Evolutionary conservation across 1,140 invertebrate genomes (phyloP).

Genomic region (Leptopilina boulardi): DNA sequence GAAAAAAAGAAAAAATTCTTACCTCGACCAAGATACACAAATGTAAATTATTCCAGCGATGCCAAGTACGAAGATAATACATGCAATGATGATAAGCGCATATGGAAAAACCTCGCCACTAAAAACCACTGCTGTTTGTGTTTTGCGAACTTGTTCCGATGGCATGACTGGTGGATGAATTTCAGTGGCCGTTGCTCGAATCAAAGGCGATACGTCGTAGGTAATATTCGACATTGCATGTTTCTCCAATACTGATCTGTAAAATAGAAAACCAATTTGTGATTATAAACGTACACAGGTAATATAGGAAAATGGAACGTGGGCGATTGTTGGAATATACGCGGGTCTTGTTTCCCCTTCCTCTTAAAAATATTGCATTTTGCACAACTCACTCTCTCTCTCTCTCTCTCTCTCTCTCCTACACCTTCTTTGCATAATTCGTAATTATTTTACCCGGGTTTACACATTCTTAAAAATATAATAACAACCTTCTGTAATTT

Average conservation of each 20-base stretch:
- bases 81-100: conserved; percentile 90
- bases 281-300: neutral
- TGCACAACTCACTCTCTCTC: neutral
- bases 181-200: conserved; percentile 81
- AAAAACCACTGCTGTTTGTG: conserved; percentile 79
- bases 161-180: conserved; percentile 81
- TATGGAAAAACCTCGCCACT: conserved; percentile 89
- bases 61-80: conserved; percentile 90
- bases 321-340: neutral
- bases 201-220: conserved; percentile 79
- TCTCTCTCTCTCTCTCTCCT: neutral
- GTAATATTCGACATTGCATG: conserved; percentile 80
- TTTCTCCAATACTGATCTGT: conserved; percentile 78
- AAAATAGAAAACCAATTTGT: conserved; percentile 49
- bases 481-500: neutral
- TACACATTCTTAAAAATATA: neutral
- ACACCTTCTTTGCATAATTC: conserved; percentile 2
- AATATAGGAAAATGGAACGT: neutral
- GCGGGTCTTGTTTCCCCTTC: neutral
- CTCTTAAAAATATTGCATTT: too few species aligned
- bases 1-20: conserved; percentile 56
- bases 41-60: conserved; percentile 93
- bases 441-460: conserved; percentile 8
- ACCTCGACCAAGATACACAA: conserved; percentile 94
- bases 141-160: conserved; percentile 70